Evolutionary conservation across 2,797 vertebrate species (phyloP).

Genomic region (Benthosema pterotum): DNA sequence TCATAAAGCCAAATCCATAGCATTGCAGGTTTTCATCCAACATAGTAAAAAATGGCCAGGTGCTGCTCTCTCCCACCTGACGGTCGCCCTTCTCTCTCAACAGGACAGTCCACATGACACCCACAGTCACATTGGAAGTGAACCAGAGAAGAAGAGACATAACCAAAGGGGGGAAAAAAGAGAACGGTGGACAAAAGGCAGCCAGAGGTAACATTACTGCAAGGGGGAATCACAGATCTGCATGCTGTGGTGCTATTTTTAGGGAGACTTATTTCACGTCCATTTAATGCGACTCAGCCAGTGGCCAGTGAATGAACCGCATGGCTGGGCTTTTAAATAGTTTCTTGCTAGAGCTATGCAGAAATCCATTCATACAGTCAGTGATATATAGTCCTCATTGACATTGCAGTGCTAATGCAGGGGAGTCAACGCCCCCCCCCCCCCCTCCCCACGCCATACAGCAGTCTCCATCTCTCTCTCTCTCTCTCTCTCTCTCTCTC

Average conservation of each 20-base stretch:
- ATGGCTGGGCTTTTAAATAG: constrained; percentile 60
- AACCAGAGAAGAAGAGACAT: neutral
- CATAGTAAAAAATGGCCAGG: constrained; percentile 40
- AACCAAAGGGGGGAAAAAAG: constrained; percentile 1
- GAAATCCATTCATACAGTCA: constrained; percentile 61
- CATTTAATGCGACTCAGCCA: constrained; percentile 59
- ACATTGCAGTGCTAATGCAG: constrained; percentile 79
- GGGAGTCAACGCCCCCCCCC: constrained; percentile 46
- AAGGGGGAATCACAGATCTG: constrained; percentile 32
- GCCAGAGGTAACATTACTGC: constrained; percentile 3
- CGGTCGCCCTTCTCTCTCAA: constrained; percentile 1
- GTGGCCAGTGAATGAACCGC: constrained; percentile 61
- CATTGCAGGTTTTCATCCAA: constrained; percentile 2
- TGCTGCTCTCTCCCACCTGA: constrained; percentile 20
- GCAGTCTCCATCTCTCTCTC: constrained; percentile 5
- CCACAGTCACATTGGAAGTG: constrained; percentile 30
- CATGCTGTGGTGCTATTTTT: constrained; percentile 62
- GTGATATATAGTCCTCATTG: constrained; percentile 70
- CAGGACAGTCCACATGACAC: constrained; percentile 6
- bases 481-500: constrained; percentile 16
- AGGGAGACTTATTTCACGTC: constrained; percentile 48
- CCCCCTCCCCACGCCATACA: constrained; percentile 21
- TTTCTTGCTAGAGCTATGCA: constrained; percentile 44
- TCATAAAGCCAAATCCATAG: constrained; percentile 7
- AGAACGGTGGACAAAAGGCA: neutral